phyloP scores from a whole-genome alignment of 2,797 vertebrate species.

The Danio jaintianensis region DNA sequence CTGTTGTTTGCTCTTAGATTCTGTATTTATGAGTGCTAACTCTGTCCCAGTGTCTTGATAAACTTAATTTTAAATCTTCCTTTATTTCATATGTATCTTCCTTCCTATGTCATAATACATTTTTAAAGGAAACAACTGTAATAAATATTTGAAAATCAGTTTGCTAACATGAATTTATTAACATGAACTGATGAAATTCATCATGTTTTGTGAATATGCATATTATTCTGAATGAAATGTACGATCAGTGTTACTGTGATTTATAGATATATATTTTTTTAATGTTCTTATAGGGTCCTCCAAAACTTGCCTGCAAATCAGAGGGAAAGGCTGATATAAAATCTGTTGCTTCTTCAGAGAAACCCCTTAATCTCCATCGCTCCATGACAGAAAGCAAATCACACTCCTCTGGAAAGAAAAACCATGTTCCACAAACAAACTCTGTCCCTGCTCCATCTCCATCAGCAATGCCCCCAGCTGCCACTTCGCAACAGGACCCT shows the following conservation, averaged over 20 bases:
- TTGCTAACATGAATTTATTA: slow-evolving; percentile 45
- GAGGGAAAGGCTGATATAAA: slow-evolving; percentile 79
- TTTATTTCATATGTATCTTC: background rate
- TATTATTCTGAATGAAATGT: background rate
- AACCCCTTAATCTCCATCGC: slow-evolving; percentile 80
- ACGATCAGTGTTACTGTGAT: background rate
- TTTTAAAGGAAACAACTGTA: slow-evolving; percentile 51
- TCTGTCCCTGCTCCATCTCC: slow-evolving; percentile 58
- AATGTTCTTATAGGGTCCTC: slow-evolving; percentile 71
- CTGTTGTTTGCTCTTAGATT: background rate
- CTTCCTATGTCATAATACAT: slow-evolving; percentile 68
- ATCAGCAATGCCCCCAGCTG: slow-evolving; percentile 68
- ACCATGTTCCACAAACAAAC: slow-evolving; percentile 68
- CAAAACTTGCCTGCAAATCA: slow-evolving; percentile 80
- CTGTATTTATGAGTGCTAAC: background rate
- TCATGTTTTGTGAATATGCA: slow-evolving; percentile 1
- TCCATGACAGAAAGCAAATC: slow-evolving; percentile 75
- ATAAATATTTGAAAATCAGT: slow-evolving; percentile 36
- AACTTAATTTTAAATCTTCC: background rate
- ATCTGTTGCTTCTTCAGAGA: slow-evolving; percentile 70
- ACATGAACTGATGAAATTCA: too few species aligned
- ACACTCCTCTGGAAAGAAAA: slow-evolving; percentile 80
- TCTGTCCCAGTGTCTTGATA: background rate
- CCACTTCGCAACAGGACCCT: slow-evolving; percentile 71
- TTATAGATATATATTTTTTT: slow-evolving; percentile 17